These are phyloP conservation scores for Cyclargus thomasi DNA, from an alignment of 1,140 invertebrate species.

Conservation along the genomic window DNA sequence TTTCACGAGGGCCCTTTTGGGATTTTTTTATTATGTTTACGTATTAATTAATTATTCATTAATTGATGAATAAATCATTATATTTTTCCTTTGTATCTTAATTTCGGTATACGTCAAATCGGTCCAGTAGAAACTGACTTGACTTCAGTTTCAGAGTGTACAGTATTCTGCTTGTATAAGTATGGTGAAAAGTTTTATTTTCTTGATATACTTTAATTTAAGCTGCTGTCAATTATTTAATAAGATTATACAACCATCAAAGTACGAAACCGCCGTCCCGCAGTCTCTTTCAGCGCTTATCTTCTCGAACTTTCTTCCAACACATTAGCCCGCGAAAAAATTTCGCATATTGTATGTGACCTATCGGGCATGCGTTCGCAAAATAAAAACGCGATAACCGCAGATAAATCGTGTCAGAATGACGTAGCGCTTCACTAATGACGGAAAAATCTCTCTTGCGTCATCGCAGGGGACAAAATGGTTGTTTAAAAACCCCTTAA, in stretches of 20 bases:
- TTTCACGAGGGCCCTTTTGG: slow-evolving; percentile 36
- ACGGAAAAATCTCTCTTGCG: slow-evolving; percentile 58
- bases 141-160: too few species aligned
- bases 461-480: slow-evolving; percentile 44
- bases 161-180: not conserved
- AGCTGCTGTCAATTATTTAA: not conserved
- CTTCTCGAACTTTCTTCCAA: slow-evolving; percentile 58
- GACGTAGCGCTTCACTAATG: slow-evolving; percentile 63
- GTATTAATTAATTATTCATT: slow-evolving; percentile 19
- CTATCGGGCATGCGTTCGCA: slow-evolving; percentile 48
- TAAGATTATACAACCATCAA: slow-evolving; percentile 15
- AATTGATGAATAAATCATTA: not conserved
- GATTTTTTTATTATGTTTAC: slow-evolving; percentile 20
- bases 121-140: too few species aligned
- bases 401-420: slow-evolving; percentile 65
- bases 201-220: not conserved
- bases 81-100: not conserved
- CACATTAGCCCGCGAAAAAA: slow-evolving; percentile 60
- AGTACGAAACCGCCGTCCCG: slow-evolving; percentile 40
- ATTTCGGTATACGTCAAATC: too few species aligned
- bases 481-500: slow-evolving; percentile 41
- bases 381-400: slow-evolving; percentile 63
- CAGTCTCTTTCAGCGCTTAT: slow-evolving; percentile 60
- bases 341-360: slow-evolving; percentile 65
- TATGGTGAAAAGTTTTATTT: not conserved